Conservation (phyloP, 2,888 invertebrate genomes). For the Heliconius ismenius region DNA sequence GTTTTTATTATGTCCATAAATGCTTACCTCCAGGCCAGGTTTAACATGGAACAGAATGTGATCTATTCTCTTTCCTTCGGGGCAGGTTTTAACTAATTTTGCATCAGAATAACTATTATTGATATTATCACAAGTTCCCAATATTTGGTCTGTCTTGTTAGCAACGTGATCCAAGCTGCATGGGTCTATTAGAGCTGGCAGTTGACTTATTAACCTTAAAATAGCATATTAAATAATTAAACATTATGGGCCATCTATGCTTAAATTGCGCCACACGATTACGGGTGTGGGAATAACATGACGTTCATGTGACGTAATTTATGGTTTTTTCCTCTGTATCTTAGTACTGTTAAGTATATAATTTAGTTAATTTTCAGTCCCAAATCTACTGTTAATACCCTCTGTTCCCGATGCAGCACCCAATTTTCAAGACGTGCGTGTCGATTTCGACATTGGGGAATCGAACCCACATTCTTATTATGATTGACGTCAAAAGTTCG, state of each 20-base stretch:
- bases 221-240: constrained; percentile 1
- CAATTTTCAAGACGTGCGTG: background rate
- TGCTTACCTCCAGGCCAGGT: constrained; percentile 59
- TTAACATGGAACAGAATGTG: constrained; percentile 88
- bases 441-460: too few relatives aligned
- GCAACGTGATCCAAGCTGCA: constrained; percentile 53
- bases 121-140: constrained; percentile 85
- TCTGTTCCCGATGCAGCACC: too few relatives aligned
- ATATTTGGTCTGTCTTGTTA: constrained; percentile 50
- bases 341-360: too few relatives aligned
- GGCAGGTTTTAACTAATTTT: constrained; percentile 74
- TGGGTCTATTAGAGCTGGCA: constrained; percentile 66
- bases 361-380: too few relatives aligned
- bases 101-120: constrained; percentile 91
- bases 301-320: too few relatives aligned
- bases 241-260: too few relatives aligned
- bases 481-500: too few relatives aligned
- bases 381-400: too few relatives aligned
- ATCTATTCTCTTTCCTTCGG: constrained; percentile 94
- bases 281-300: too few relatives aligned
- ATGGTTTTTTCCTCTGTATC: too few relatives aligned
- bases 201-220: constrained; percentile 74
- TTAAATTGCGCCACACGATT: too few relatives aligned
- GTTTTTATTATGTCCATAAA: background rate
- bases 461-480: too few relatives aligned